Evolutionary conservation across 2,888 invertebrate genomes (phyloP).

Genomic region (Acrobasis consociella): DNA sequence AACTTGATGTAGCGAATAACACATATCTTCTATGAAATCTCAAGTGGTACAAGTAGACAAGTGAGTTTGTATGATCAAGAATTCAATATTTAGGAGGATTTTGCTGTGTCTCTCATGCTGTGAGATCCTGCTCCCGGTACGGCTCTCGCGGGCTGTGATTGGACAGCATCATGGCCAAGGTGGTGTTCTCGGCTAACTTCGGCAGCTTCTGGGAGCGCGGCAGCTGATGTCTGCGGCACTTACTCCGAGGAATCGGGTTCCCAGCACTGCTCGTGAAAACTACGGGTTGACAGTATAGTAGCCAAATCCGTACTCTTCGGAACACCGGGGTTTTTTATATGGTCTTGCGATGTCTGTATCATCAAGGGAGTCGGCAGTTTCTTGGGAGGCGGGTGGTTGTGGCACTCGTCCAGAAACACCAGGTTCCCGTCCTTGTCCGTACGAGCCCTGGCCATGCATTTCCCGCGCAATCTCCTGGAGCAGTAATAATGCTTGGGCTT

Average conservation of each 20-base stretch:
- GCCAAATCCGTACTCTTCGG: too few relatives aligned
- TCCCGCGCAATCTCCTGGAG: constrained; percentile 36
- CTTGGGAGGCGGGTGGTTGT: not conserved
- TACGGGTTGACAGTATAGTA: too few relatives aligned
- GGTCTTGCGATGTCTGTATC: not conserved
- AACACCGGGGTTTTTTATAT: not conserved
- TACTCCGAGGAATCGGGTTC: too few relatives aligned
- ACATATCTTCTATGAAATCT: too few relatives aligned
- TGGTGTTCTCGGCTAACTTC: not conserved
- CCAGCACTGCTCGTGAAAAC: too few relatives aligned
- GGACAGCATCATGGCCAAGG: not conserved
- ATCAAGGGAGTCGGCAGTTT: not conserved
- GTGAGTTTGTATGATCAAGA: not conserved
- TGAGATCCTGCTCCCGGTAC: not conserved
- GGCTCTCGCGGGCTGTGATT: not conserved
- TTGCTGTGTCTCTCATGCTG: not conserved
- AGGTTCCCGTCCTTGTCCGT: constrained; percentile 1
- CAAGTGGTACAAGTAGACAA: too few relatives aligned
- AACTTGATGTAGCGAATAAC: too few relatives aligned
- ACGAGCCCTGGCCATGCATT: constrained; percentile 34
- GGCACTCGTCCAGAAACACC: not conserved
- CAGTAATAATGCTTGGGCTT: constrained; percentile 38
- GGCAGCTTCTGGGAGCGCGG: not conserved
- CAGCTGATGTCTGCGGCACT: too few relatives aligned
- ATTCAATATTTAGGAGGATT: not conserved